Conservation (phyloP, 2,113 vertebrate species). For the Petroica traversi region DNA sequence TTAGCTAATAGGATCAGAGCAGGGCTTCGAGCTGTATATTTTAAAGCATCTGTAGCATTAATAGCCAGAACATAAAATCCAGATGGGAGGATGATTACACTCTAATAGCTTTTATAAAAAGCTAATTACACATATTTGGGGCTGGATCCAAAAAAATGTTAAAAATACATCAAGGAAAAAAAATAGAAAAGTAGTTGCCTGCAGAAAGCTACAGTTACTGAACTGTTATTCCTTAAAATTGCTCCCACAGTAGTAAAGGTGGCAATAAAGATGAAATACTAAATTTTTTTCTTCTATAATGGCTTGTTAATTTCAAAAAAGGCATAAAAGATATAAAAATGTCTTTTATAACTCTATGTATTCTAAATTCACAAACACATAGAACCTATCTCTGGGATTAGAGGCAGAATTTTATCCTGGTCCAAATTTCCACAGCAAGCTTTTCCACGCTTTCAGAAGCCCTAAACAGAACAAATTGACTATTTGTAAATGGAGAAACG, state of each 20-base stretch:
- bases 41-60: neutral
- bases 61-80: conserved; percentile 21
- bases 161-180: neutral
- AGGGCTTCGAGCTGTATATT: neutral
- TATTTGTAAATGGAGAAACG: neutral
- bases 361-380: neutral
- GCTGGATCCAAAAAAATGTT: neutral
- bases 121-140: conserved; percentile 3
- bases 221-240: neutral
- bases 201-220: neutral
- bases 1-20: neutral
- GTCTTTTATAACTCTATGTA: neutral
- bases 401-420: conserved; percentile 8
- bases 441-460: neutral
- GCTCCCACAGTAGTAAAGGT: neutral
- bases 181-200: neutral
- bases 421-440: neutral
- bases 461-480: neutral
- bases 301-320: neutral
- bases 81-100: neutral
- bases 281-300: neutral
- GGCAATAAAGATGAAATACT: conserved; percentile 3
- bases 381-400: neutral
- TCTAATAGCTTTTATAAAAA: conserved; percentile 16
- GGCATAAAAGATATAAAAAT: neutral